phyloP scores from a whole-genome alignment of 2,797 vertebrate genomes.

The Bovichtus diacanthus region DNA sequence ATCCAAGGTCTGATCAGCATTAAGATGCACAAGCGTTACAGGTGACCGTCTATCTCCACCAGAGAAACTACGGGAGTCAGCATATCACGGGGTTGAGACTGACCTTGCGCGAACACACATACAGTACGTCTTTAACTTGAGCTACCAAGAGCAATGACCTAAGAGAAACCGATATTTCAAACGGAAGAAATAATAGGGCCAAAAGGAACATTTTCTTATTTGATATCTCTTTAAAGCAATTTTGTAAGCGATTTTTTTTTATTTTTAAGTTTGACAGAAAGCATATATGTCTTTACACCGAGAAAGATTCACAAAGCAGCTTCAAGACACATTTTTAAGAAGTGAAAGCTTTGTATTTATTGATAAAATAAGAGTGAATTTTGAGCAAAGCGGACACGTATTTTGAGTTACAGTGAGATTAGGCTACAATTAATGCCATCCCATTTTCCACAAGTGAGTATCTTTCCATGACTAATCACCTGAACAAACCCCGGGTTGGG shows the following conservation, averaged over 20 bases:
- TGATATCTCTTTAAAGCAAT: neutral
- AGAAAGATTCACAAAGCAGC: neutral
- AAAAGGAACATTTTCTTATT: neutral
- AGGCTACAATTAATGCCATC: neutral
- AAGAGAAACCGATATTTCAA: neutral
- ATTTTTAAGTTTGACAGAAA: conserved; percentile 4
- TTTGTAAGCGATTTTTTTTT: neutral
- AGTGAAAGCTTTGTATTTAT: neutral
- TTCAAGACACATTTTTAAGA: neutral
- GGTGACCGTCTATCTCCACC: conserved; percentile 23
- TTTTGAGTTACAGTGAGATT: neutral
- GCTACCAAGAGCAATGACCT: neutral
- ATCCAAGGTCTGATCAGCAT: conserved; percentile 45
- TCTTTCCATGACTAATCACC: neutral
- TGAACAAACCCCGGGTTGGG: conserved; percentile 16
- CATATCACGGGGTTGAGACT: neutral
- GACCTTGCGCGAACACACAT: neutral
- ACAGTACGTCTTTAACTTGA: neutral
- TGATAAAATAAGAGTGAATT: neutral
- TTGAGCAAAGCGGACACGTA: neutral
- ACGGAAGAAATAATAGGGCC: neutral
- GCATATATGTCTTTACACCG: neutral
- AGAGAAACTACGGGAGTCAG: neutral
- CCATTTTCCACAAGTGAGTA: neutral
- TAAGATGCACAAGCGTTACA: conserved; percentile 34